These are phyloP conservation scores for Haliaeetus leucogaster DNA, from an alignment of 2,113 vertebrate species.

Conservation along the genomic window DNA sequence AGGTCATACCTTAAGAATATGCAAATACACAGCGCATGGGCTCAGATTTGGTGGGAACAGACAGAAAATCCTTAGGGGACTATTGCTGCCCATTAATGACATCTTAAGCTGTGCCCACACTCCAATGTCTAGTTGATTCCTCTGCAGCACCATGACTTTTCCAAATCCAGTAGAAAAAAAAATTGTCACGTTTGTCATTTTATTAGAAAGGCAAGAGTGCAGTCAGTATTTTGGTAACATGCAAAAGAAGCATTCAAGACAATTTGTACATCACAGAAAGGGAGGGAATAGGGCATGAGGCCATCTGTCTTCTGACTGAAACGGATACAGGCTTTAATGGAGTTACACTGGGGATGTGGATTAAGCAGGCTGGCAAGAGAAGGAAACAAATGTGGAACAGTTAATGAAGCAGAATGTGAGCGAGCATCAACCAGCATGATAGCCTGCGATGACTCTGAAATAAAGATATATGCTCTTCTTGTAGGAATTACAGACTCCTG, in stretches of 20 bases:
- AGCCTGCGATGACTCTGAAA: not conserved
- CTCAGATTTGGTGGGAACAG: not conserved
- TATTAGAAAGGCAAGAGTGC: not conserved
- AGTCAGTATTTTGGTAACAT: not conserved
- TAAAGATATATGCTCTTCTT: not conserved
- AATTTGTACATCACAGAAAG: not conserved
- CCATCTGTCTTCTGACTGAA: not conserved
- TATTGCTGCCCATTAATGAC: not conserved
- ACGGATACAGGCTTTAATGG: not conserved
- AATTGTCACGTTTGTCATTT: accelerated
- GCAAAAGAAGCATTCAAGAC: not conserved
- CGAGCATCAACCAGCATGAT: not conserved
- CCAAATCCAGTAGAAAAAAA: not conserved
- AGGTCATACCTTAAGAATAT: not conserved
- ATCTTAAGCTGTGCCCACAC: not conserved
- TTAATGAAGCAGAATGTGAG: slow-evolving; percentile 41
- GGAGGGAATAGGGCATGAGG: not conserved
- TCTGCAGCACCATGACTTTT: not conserved
- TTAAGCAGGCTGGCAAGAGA: not conserved
- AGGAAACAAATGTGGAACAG: slow-evolving; percentile 7
- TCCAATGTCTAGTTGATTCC: not conserved
- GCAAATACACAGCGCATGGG: not conserved
- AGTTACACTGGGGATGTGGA: not conserved
- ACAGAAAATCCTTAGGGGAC: not conserved
- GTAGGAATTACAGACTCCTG: not conserved